A percentile compares a stretch with the other conserved stretches of the same genome.
These are phyloP conservation scores for Scaptomyza graminum DNA, from an alignment of 1,140 invertebrate species.

Conservation along the genomic window DNA sequence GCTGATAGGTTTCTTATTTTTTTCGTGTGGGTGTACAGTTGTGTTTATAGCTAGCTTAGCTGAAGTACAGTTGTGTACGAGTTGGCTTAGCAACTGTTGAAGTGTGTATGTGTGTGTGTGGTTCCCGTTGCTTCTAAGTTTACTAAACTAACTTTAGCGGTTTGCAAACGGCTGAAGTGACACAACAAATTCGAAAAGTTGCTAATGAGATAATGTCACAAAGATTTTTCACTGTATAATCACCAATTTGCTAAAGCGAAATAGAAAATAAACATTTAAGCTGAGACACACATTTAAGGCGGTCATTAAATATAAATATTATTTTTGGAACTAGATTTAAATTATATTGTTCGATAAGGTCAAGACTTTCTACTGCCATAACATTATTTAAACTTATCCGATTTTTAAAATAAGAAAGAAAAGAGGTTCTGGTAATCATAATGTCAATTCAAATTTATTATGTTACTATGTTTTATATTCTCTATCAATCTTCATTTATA, in stretches of 20 bases:
- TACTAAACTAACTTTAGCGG: constrained; percentile 2
- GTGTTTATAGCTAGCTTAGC: constrained; percentile 21
- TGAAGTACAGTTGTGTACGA: constrained; percentile 54
- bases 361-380: not conserved
- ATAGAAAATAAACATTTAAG: not conserved
- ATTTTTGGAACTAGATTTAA: no score
- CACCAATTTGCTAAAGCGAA: not conserved
- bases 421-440: no score
- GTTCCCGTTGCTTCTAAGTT: constrained; percentile 10
- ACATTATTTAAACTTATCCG: no score
- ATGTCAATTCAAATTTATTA: no score
- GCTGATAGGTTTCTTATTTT: constrained; percentile 43
- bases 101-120: constrained; percentile 18
- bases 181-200: constrained; percentile 16
- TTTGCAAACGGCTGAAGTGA: constrained; percentile 11
- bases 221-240: not conserved
- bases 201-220: constrained; percentile 11
- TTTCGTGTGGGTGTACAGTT: constrained; percentile 20
- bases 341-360: no score
- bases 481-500: constrained; percentile 47
- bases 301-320: no score
- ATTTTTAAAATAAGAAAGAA: no score
- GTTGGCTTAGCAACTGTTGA: constrained; percentile 60
- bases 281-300: no score
- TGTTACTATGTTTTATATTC: not conserved